Evolutionary conservation across 2,113 vertebrate species (phyloP).

Genomic region (Catharus bicknelli): DNA sequence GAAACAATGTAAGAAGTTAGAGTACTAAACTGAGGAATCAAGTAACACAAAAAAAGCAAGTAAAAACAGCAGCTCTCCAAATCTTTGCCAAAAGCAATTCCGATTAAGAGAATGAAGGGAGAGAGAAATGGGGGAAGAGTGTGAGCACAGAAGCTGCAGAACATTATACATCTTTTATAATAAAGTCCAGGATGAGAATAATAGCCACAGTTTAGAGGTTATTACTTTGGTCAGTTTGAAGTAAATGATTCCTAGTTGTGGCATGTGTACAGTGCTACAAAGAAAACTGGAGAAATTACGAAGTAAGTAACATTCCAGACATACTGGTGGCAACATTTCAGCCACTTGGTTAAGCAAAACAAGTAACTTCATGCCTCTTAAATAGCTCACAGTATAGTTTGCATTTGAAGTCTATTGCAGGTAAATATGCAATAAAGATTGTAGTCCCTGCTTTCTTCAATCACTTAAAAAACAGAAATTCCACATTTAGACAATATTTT

Average conservation of each 20-base stretch:
- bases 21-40: not conserved
- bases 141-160: not conserved
- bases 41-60: not conserved
- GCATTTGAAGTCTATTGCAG: not conserved
- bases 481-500: not conserved
- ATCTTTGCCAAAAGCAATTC: not conserved
- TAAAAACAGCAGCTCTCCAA: not conserved
- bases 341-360: conserved; percentile 62
- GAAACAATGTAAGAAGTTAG: conserved; percentile 7
- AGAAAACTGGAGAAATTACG: conserved; percentile 67
- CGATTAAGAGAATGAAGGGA: not conserved
- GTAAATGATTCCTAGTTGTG: conserved; percentile 41
- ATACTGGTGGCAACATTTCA: conserved; percentile 63
- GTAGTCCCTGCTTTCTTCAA: not conserved
- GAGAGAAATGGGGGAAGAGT: rapidly evolving
- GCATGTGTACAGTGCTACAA: conserved; percentile 42
- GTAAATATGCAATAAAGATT: not conserved
- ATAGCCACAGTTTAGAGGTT: not conserved
- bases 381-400: conserved; percentile 29
- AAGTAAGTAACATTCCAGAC: conserved; percentile 80
- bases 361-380: conserved; percentile 57
- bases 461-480: not conserved
- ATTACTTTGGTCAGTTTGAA: conserved; percentile 32
- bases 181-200: not conserved
- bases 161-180: not conserved